Percentiles rank a stretch among this genome's conserved stretches.
Evolutionary conservation across 2,797 vertebrate species (phyloP).

Genomic region (Melanotaenia boesemani): DNA sequence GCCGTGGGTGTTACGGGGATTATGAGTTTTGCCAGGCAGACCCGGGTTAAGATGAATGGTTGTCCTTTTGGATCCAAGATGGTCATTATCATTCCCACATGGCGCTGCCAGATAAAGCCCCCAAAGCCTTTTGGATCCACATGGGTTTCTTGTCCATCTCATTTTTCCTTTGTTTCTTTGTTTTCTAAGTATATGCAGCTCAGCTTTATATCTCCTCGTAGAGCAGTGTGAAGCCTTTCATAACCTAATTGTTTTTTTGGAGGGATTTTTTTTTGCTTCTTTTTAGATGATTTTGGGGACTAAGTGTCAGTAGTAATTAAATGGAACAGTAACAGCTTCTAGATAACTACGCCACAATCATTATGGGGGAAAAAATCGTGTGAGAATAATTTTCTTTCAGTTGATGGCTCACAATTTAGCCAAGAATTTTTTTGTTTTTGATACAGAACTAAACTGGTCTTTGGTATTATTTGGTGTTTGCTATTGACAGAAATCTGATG

Average conservation of each 20-base stretch:
- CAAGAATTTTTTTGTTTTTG: background rate
- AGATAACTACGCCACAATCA: constrained; percentile 4
- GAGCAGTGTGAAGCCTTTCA: constrained; percentile 22
- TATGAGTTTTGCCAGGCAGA: constrained; percentile 84
- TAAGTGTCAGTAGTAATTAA: constrained; percentile 12
- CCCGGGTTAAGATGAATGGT: constrained; percentile 87
- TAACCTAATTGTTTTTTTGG: background rate
- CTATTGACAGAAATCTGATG: too few relatives aligned
- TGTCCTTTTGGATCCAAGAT: constrained; percentile 86
- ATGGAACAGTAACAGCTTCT: constrained; percentile 15
- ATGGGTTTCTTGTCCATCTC: constrained; percentile 64
- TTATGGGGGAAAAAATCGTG: background rate
- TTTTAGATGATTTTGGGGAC: constrained; percentile 10
- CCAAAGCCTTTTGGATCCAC: constrained; percentile 82
- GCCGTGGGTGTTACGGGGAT: constrained; percentile 85
- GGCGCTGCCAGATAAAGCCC: constrained; percentile 87
- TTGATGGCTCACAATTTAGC: constrained; percentile 1
- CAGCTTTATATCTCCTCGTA: constrained; percentile 49
- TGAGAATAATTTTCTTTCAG: background rate
- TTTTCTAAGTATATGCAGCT: constrained; percentile 55
- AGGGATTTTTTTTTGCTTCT: constrained; percentile 14
- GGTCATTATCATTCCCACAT: constrained; percentile 88
- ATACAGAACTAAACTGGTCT: background rate
- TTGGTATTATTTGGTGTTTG: background rate
- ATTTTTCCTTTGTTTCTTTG: constrained; percentile 71